phyloP scores from a whole-genome alignment of 2,797 vertebrate species.

The Crax fasciolata region DNA sequence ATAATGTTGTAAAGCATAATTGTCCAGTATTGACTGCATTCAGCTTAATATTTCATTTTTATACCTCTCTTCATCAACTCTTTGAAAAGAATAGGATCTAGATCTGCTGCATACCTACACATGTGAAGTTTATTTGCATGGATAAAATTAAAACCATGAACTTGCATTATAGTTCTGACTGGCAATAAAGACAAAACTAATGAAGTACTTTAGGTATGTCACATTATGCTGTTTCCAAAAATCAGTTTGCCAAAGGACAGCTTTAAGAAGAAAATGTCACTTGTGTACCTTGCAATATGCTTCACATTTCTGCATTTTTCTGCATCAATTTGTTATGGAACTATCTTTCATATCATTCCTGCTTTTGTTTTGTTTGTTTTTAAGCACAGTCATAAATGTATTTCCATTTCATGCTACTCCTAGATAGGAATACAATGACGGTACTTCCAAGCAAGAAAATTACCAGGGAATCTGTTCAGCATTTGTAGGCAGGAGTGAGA shows the following conservation, averaged over 20 bases:
- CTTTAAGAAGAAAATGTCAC: neutral
- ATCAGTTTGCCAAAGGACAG: neutral
- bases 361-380: slow-evolving; percentile 43
- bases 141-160: neutral
- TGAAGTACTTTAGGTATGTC: neutral
- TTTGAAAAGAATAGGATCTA: neutral
- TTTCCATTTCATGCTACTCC: slow-evolving; percentile 71
- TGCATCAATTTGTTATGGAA: slow-evolving; percentile 37
- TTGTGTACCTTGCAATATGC: neutral
- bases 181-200: neutral
- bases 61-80: neutral
- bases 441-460: slow-evolving; percentile 82
- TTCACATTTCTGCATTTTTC: slow-evolving; percentile 44
- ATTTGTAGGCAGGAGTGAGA: slow-evolving; percentile 82
- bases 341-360: slow-evolving; percentile 25
- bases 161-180: neutral
- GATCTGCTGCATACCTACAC: neutral
- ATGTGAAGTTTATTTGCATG: neutral
- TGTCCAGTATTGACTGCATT: neutral
- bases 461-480: slow-evolving; percentile 81
- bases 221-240: neutral
- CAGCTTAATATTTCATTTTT: neutral
- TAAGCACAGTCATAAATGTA: slow-evolving; percentile 44
- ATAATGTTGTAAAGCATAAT: neutral
- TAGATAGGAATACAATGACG: slow-evolving; percentile 74